Percentiles rank a stretch among this genome's conserved stretches.
Conservation (phyloP, 1,140 invertebrate species). For the Teleopsis dalmanni region DNA sequence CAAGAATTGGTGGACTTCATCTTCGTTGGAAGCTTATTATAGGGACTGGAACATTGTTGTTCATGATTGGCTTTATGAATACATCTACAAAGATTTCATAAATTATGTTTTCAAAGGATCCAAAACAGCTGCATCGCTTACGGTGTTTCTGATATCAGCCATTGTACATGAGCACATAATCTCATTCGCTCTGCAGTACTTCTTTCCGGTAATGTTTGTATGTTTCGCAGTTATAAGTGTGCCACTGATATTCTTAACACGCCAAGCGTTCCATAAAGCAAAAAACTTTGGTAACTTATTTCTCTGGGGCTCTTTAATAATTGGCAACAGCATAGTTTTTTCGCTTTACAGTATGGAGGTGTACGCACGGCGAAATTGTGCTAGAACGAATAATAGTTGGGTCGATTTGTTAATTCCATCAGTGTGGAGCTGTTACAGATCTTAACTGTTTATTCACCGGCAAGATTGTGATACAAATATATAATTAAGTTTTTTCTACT, state of each 20-base stretch:
- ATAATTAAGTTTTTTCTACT: too few species aligned
- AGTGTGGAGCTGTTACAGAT: conserved; percentile 50
- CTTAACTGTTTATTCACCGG: too few species aligned
- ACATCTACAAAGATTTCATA: conserved; percentile 82
- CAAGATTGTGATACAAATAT: too few species aligned
- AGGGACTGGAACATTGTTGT: conserved; percentile 94
- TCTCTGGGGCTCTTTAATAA: conserved; percentile 70
- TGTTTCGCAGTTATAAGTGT: conserved; percentile 58
- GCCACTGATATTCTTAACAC: conserved; percentile 51
- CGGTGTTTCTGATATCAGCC: conserved; percentile 60
- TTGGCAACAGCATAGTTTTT: conserved; percentile 68
- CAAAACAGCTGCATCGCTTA: conserved; percentile 48
- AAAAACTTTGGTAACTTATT: conserved; percentile 67
- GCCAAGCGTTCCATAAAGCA: too few species aligned
- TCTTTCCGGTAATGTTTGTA: conserved; percentile 77
- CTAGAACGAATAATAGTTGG: conserved; percentile 35
- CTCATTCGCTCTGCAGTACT: conserved; percentile 68
- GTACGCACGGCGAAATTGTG: conserved; percentile 75
- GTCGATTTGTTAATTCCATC: conserved; percentile 26
- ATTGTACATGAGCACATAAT: conserved; percentile 82
- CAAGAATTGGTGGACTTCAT: conserved; percentile 94
- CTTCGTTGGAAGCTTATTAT: conserved; percentile 74
- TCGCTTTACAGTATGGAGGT: conserved; percentile 78
- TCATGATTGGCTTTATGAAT: conserved; percentile 88
- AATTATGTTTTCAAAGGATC: conserved; percentile 49